Percentiles rank a stretch among this genome's conserved stretches.
These are phyloP conservation scores for Melipona bicolor DNA, from an alignment of 2,888 invertebrate genomes.

Conservation along the genomic window DNA sequence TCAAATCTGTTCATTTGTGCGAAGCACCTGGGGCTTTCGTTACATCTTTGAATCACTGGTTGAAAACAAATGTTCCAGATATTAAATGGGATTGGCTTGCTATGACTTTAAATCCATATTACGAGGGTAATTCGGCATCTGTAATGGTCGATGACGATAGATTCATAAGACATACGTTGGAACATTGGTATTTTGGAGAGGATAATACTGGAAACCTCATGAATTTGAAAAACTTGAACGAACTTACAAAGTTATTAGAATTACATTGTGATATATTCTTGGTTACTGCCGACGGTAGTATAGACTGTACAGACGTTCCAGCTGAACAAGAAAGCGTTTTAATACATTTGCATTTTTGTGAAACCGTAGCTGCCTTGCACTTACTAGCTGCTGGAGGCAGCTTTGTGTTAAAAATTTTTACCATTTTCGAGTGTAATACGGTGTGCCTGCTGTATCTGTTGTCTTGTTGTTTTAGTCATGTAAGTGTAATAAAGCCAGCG, in stretches of 20 bases:
- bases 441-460: constrained; percentile 92
- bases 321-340: constrained; percentile 94
- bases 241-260: constrained; percentile 86
- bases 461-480: constrained; percentile 89
- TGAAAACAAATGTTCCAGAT: constrained; percentile 86
- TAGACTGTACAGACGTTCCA: constrained; percentile 94
- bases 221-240: constrained; percentile 88
- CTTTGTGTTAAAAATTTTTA: constrained; percentile 95
- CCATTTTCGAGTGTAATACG: constrained; percentile 93
- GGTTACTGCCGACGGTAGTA: constrained; percentile 97
- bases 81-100: constrained; percentile 94
- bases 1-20: constrained; percentile 94
- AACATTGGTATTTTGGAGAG: constrained; percentile 94
- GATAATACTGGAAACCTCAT: constrained; percentile 95
- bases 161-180: constrained; percentile 90
- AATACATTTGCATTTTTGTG: constrained; percentile 92
- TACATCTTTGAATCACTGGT: constrained; percentile 94
- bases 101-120: constrained; percentile 95
- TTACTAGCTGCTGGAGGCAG: constrained; percentile 90
- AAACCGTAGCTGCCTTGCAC: constrained; percentile 91
- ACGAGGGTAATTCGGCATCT: constrained; percentile 92
- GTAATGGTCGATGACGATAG: constrained; percentile 93
- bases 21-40: constrained; percentile 99
- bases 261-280: constrained; percentile 86
- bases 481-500: constrained; percentile 93